phyloP scores from a whole-genome alignment of 2,888 invertebrate genomes.

The Spicauda simplicius region DNA sequence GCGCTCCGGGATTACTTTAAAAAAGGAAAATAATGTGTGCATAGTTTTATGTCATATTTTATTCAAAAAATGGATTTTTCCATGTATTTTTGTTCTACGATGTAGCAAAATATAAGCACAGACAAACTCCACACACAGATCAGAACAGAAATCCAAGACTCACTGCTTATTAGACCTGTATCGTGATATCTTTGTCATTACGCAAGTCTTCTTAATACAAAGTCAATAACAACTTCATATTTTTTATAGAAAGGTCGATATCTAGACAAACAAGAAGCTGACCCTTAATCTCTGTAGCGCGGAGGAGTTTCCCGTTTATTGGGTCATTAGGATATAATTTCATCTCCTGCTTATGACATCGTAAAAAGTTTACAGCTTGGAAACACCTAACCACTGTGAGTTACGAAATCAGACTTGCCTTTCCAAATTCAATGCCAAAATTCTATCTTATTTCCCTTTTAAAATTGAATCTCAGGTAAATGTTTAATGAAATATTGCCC shows the following conservation, averaged over 20 bases:
- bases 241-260: slow-evolving; percentile 2
- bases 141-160: too few relatives aligned
- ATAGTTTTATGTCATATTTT: too few relatives aligned
- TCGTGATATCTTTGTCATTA: too few relatives aligned
- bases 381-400: slow-evolving; percentile 50
- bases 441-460: slow-evolving; percentile 19
- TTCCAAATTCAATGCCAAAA: slow-evolving; percentile 12
- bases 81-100: too few relatives aligned
- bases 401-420: slow-evolving; percentile 21
- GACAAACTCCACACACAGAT: too few relatives aligned
- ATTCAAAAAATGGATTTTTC: too few relatives aligned
- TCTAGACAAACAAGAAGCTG: slow-evolving; percentile 14
- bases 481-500: slow-evolving; percentile 31
- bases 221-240: not conserved
- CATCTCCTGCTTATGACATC: slow-evolving; percentile 80
- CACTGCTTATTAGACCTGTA: too few relatives aligned
- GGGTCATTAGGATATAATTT: slow-evolving; percentile 82
- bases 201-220: too few relatives aligned
- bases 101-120: too few relatives aligned
- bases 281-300: slow-evolving; percentile 66
- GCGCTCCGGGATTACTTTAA: too few relatives aligned
- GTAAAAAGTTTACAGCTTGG: slow-evolving; percentile 75
- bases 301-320: slow-evolving; percentile 77
- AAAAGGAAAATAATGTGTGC: too few relatives aligned
- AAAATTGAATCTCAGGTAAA: slow-evolving; percentile 33